Evolutionary conservation across 2,888 invertebrate genomes (phyloP).

Genomic region (Euclidia mi): DNA sequence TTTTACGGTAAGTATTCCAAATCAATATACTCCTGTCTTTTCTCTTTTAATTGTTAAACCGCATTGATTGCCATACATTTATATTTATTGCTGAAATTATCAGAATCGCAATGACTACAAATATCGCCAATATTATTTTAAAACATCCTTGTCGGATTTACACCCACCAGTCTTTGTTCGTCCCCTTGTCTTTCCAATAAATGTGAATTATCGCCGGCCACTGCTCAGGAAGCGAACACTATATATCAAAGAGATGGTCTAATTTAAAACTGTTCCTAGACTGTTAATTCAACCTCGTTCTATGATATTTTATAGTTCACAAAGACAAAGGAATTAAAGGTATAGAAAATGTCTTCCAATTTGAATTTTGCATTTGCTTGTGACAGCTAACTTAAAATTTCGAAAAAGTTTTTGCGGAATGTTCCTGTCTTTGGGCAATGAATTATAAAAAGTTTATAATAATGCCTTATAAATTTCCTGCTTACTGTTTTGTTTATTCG

Average conservation of each 20-base stretch:
- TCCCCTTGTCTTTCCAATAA: constrained; percentile 86
- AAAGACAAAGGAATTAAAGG: constrained; percentile 31
- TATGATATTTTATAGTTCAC: constrained; percentile 22
- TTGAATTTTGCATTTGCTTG: constrained; percentile 44
- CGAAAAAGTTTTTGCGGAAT: constrained; percentile 47
- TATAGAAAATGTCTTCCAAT: constrained; percentile 16
- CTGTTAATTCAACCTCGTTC: constrained; percentile 60
- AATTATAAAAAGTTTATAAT: constrained; percentile 46
- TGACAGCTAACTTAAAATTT: constrained; percentile 60
- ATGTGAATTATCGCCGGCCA: constrained; percentile 82
- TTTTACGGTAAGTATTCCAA: too few species aligned
- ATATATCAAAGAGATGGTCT: constrained; percentile 86
- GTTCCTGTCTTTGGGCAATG: constrained; percentile 48
- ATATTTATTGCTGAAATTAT: constrained; percentile 6
- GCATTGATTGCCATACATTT: neutral
- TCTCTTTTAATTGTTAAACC: too few species aligned
- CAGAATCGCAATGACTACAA: neutral
- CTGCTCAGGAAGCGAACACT: constrained; percentile 73
- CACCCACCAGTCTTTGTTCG: constrained; percentile 78
- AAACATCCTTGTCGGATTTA: constrained; percentile 78
- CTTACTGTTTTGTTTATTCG: too few species aligned
- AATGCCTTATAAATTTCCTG: neutral
- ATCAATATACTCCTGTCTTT: too few species aligned
- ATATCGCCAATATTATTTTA: constrained; percentile 62
- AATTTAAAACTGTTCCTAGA: constrained; percentile 81